These are phyloP conservation scores for Bolinopsis microptera DNA, from an alignment of 37 sponge, comb jelly and placozoan genomes.

Conservation along the genomic window DNA sequence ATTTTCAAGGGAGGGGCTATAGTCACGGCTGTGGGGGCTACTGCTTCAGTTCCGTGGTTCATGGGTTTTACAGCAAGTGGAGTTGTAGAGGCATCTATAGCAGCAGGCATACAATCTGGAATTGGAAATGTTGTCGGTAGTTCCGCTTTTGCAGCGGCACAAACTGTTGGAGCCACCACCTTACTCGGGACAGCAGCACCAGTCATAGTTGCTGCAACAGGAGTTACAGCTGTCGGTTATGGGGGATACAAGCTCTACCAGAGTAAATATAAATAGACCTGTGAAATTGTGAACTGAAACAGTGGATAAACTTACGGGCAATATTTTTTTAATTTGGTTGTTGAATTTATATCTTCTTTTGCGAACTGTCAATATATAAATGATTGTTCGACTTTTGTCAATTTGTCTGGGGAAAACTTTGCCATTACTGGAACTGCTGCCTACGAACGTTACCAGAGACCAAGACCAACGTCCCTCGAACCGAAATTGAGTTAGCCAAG, in stretches of 20 bases:
- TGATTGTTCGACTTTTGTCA: no score
- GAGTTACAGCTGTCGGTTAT: background rate
- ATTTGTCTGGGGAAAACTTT: no score
- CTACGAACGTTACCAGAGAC: no score
- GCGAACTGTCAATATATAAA: no score
- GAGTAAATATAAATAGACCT: no score
- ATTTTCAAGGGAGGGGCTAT: background rate
- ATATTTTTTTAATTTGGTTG: no score
- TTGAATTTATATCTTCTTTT: no score
- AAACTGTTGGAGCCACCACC: background rate
- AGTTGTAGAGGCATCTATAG: background rate
- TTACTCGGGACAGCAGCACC: background rate
- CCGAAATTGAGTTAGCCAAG: no score
- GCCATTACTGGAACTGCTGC: no score
- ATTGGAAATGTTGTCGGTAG: background rate
- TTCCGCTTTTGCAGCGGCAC: background rate
- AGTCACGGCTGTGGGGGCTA: background rate
- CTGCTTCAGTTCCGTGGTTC: background rate
- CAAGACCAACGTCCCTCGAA: no score
- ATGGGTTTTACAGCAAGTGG: background rate
- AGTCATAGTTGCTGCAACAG: background rate
- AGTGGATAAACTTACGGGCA: no score
- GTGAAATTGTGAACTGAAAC: no score
- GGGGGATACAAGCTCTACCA: background rate
- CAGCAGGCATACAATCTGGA: background rate